Base-by-base conservation (phyloP, 2,113 vertebrate species). In the Tupaia chinensis region DNA sequence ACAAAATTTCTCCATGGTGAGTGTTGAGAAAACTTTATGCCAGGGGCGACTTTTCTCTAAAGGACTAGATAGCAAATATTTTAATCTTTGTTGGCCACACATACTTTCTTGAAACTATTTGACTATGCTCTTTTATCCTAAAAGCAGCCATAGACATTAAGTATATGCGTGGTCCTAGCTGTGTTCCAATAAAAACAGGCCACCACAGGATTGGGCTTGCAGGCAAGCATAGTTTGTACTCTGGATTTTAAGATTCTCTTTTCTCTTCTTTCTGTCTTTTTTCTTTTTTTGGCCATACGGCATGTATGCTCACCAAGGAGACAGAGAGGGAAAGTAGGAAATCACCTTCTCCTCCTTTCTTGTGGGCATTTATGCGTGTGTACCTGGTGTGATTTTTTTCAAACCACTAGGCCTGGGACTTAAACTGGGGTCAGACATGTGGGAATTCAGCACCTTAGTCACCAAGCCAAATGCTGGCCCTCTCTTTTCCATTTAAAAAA, bases 1-100 rank as follows among this genome's bases (percentile, higher is more conserved):
- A 87, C 34, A 93, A 19, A 89, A 70, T 69, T 93, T 94, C 32
- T 93, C 11, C 54, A 60, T 95, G 68, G 12, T 65, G 25, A 88
- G 0, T 65, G 9, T 54, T 90, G 9, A 65, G 56, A 95, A 96
- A 83, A 20, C 77, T 88, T 3, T 82, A 29, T 32, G 79, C 5
- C 54, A 68, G 23, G 15, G 9, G 4, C 73, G 19, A 74, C 7
- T 82, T 85, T 77, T 66, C 61, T 78, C 3, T 69, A 32, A 63
- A 63, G 11, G 20, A 10, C 19, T 58, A 95, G 15, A 76, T n/a
- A 87, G 54, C 65, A 93, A 44, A 72, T 80, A 77, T 70, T 94
- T 81, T 56, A 82, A 79, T 22, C 80, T 91, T 96, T 92, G 14
- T 86, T 44, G 58, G 27, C 60, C 14, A 56, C 53, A 70, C 5